Evolutionary conservation across 2,888 invertebrate species (phyloP), one percentile per base, ranked within the genome.

Genomic region (Malthinus seriepunctatus): DNA sequence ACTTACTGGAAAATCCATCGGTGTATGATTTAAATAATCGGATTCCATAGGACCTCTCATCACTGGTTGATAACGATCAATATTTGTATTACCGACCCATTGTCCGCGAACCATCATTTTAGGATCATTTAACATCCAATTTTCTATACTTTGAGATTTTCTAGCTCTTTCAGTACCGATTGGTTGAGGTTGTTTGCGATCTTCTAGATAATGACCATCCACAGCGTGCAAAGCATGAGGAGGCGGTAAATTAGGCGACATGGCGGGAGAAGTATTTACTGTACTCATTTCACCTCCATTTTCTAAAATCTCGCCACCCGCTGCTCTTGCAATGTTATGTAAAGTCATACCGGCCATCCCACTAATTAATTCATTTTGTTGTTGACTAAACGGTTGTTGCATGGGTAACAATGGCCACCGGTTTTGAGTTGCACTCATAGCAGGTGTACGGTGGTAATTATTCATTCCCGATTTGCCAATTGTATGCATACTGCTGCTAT

Each of bases 101-200:
- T 50, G 52, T 23, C 63, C 51, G 32, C 61, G 60, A 51, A 67
- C 61, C 9, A 75, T 72, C 1, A 76, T 73, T 35, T 78, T 70
- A 46, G 78, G 77, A 15, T 80, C 79, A 52, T 77, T 77, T 44
- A 75, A 78, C 32, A 79, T 77, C 82, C 81, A 82, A 63, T 73
- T 78, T 64, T 60, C 66, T 11, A 66, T 69, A 45, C 62, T 58
- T 46, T 69, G 74, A 8, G 70, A 84, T 75, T 89, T 89, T 84
- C 89, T 86, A 34, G 88, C 87, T 69, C 93, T 84, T 79, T 92
- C 93, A 0, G 91, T 92, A 65, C 93, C 93, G 75, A 93, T 93
- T 49, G 93, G 92, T 59, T 75, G 77, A 12, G 73, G 73, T 45
- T 81, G 79, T 78, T 88, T 86, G 31, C 83, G 75, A 59, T 83